phyloP scores from a whole-genome alignment of 2,113 vertebrate species.

The Pantherophis guttatus region DNA sequence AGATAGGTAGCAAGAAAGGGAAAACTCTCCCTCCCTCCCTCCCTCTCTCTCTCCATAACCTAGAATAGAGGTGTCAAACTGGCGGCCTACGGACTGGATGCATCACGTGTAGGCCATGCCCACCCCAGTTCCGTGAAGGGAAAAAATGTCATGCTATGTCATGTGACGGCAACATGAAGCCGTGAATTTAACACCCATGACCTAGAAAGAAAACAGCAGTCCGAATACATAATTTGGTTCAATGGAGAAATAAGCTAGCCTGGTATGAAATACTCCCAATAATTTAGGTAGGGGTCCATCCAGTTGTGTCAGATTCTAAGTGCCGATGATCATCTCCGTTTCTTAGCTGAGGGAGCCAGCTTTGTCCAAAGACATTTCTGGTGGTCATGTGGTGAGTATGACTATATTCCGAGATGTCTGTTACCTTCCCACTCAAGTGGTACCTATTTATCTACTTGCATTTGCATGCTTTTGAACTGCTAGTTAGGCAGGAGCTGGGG shows the following conservation, averaged over 20 bases:
- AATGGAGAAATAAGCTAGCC: too few species aligned
- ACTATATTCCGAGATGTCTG: not conserved
- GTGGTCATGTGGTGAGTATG: not conserved
- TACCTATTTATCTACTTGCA: not conserved
- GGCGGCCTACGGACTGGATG: too few species aligned
- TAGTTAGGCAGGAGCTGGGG: not conserved
- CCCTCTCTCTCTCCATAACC: not conserved
- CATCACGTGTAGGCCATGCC: too few species aligned
- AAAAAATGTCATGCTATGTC: too few species aligned
- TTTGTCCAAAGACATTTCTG: not conserved
- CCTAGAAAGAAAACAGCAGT: not conserved
- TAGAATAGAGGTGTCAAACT: not conserved
- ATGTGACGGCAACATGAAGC: too few species aligned
- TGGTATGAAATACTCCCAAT: not conserved
- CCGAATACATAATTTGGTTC: not conserved
- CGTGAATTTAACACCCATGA: not conserved
- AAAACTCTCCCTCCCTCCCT: not conserved
- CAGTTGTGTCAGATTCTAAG: not conserved
- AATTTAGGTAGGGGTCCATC: not conserved
- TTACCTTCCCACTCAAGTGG: not conserved
- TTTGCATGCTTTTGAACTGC: not conserved
- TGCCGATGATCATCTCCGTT: rapidly evolving
- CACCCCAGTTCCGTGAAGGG: too few species aligned
- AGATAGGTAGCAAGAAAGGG: not conserved
- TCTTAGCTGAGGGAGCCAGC: not conserved